Evolutionary conservation across 2,113 vertebrate genomes (phyloP).

Genomic region (Gasterosteus aculeatus): DNA sequence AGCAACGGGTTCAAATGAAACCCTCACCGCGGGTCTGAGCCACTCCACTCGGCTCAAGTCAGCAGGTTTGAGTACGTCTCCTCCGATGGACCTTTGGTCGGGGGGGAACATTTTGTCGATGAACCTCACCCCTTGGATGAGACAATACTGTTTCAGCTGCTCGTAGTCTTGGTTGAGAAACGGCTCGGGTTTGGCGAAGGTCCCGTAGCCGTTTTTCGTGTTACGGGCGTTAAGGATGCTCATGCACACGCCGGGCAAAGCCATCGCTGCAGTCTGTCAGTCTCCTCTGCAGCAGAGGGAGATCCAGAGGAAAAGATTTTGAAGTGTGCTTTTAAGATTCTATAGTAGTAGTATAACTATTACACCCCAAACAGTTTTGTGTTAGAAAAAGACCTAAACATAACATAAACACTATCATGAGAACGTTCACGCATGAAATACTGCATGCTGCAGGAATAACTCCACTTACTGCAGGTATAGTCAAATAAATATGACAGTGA

Average conservation of each 20-base stretch:
- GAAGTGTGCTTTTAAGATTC: neutral
- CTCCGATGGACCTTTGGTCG: conserved; percentile 70
- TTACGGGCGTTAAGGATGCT: conserved; percentile 72
- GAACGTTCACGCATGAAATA: neutral
- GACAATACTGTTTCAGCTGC: conserved; percentile 56
- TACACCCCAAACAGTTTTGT: neutral
- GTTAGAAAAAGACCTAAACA: neutral
- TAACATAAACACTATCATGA: neutral
- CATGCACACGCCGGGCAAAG: conserved; percentile 73
- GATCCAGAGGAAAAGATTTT: neutral
- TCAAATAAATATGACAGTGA: neutral
- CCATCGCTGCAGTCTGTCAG: conserved; percentile 51
- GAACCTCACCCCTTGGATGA: conserved; percentile 31
- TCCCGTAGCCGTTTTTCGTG: conserved; percentile 55
- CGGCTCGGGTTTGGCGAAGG: conserved; percentile 47
- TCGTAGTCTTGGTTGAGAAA: conserved; percentile 72
- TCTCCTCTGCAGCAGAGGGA: conserved; percentile 1
- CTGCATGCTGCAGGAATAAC: neutral
- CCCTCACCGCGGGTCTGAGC: conserved; percentile 62
- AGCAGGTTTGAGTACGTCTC: conserved; percentile 15
- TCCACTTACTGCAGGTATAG: neutral
- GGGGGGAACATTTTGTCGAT: conserved; percentile 76
- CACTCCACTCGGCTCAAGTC: conserved; percentile 37
- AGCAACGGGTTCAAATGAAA: neutral
- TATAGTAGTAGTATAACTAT: no score